A percentile compares a stretch with the other conserved stretches of the same genome.
These are phyloP conservation scores for Asarcornis scutulata DNA, from an alignment of 2,113 vertebrate genomes.

Conservation along the genomic window DNA sequence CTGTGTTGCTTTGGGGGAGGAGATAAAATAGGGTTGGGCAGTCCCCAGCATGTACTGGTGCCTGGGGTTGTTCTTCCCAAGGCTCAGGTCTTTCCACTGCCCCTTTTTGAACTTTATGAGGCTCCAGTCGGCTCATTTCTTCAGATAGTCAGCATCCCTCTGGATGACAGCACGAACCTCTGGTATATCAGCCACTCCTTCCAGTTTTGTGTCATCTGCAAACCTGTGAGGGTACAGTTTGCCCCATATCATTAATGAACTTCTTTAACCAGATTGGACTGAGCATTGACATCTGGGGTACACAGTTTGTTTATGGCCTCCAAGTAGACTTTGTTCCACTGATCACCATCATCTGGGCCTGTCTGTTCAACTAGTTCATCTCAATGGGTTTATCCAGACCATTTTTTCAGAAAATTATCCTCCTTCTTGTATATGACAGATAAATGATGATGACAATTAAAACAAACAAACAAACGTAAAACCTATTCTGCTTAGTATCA, in stretches of 20 bases:
- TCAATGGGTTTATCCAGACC: neutral
- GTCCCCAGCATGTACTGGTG: neutral
- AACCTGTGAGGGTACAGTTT: neutral
- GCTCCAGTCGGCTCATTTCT: neutral
- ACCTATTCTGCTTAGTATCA: neutral
- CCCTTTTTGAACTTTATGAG: neutral
- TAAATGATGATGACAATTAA: neutral
- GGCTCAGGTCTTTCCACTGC: neutral
- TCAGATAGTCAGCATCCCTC: neutral
- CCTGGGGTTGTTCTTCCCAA: neutral
- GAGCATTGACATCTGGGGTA: neutral
- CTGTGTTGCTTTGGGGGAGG: too few species aligned
- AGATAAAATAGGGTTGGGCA: neutral
- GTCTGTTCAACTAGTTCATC: neutral
- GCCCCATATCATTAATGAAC: neutral
- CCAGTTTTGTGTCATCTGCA: neutral
- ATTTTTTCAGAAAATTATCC: neutral
- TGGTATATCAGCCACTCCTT: neutral
- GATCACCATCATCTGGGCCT: neutral
- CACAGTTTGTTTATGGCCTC: neutral
- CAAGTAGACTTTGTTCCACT: neutral
- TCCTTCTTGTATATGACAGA: neutral
- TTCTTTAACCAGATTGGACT: neutral
- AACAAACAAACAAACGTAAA: neutral
- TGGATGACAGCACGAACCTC: neutral